Conservation (phyloP, 2,797 vertebrate species). For the Tenualosa ilisha region DNA sequence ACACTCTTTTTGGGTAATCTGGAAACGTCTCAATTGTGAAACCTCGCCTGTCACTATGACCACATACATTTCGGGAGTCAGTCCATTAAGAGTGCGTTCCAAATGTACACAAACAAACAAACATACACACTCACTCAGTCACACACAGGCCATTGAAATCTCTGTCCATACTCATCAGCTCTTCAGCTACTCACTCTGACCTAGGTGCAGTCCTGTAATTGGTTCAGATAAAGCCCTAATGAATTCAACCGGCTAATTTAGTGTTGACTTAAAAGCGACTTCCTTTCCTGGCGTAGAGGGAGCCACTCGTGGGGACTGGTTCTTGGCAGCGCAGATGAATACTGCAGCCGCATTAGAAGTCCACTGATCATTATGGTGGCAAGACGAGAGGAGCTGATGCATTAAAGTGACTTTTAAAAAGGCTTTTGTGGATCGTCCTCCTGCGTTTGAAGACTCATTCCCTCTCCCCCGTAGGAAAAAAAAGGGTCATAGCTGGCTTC, state of each 20-base stretch:
- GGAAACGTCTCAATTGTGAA: background rate
- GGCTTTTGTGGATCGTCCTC: slow-evolving; percentile 17
- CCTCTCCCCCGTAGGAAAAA: background rate
- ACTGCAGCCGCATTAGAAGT: background rate
- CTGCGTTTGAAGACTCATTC: slow-evolving; percentile 4
- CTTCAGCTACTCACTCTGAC: background rate
- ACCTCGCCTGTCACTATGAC: background rate
- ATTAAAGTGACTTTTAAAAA: slow-evolving; percentile 22
- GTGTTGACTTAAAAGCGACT: background rate
- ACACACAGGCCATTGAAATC: background rate
- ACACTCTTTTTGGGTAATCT: background rate
- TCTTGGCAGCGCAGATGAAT: background rate
- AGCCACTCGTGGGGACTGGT: background rate
- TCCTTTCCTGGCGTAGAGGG: background rate
- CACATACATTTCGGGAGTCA: background rate
- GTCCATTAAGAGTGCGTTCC: background rate
- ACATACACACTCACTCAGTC: background rate
- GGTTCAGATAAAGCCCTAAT: background rate
- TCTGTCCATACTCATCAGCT: background rate
- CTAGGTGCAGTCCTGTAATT: background rate
- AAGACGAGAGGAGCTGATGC: background rate
- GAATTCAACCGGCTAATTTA: background rate
- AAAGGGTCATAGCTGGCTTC: background rate
- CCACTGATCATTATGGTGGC: background rate
- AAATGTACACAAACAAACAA: background rate